A percentile compares a stretch with the other conserved stretches of the same genome.
Conservation (phyloP, 2,113 vertebrate genomes). For the Melospiza melodia region DNA sequence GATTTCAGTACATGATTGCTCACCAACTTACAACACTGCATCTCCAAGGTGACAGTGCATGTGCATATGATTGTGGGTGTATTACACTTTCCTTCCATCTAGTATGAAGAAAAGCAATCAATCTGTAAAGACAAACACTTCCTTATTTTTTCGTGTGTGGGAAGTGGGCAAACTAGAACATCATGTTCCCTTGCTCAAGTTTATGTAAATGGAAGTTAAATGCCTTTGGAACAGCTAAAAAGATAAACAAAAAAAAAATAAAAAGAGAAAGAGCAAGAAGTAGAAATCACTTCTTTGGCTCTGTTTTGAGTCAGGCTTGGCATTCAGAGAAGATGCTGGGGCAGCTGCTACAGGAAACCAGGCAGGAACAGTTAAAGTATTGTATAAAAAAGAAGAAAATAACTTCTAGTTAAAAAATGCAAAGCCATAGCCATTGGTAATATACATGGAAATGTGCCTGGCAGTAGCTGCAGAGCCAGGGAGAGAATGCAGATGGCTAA, state of each 20-base stretch:
- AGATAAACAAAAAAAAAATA: neutral
- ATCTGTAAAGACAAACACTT: constrained; percentile 39
- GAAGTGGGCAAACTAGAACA: constrained; percentile 7
- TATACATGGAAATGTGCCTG: constrained; percentile 29
- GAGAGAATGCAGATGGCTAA: constrained; percentile 26
- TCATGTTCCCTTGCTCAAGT: constrained; percentile 11
- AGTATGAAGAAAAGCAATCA: constrained; percentile 27
- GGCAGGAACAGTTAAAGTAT: neutral
- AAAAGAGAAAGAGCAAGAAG: neutral
- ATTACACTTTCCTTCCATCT: constrained; percentile 14
- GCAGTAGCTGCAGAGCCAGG: neutral
- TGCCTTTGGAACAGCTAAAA: neutral
- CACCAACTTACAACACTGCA: neutral
- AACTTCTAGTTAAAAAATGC: neutral
- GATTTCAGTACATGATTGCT: neutral
- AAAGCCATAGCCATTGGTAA: neutral
- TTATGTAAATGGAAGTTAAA: constrained; percentile 16
- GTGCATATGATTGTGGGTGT: constrained; percentile 43
- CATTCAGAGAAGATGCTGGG: neutral
- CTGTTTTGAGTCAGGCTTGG: constrained; percentile 2
- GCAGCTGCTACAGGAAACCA: constrained; percentile 6
- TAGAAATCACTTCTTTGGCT: neutral
- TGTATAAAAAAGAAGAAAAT: constrained; percentile 18
- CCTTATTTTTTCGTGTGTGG: constrained; percentile 33
- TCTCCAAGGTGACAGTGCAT: constrained; percentile 24